Evolutionary conservation across 2,113 vertebrate species (phyloP).

Genomic region (Pogona vitticeps): DNA sequence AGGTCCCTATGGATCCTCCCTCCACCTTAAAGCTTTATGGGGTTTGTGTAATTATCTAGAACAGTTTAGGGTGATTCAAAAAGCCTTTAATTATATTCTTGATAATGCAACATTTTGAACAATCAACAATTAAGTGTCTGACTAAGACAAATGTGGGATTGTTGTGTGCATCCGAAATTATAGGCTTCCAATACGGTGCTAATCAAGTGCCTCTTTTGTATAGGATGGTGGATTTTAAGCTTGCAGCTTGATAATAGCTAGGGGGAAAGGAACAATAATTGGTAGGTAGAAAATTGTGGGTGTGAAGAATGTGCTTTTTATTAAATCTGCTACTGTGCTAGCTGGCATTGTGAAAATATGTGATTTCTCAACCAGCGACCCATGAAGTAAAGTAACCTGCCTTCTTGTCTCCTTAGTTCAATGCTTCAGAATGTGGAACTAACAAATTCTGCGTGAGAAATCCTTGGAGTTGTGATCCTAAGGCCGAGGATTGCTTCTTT

Average conservation of each 20-base stretch:
- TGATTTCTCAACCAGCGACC: constrained; percentile 28
- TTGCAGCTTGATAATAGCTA: constrained; percentile 16
- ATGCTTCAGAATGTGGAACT: constrained; percentile 79
- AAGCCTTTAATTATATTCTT: constrained; percentile 30
- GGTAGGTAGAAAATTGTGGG: background rate
- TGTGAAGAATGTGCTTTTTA: constrained; percentile 23
- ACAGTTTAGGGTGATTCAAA: background rate
- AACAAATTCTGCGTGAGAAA: constrained; percentile 84
- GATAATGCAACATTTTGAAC: constrained; percentile 7
- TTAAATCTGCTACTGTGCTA: background rate
- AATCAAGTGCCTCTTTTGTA: background rate
- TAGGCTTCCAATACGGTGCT: background rate
- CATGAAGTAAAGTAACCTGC: background rate
- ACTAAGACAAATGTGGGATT: background rate
- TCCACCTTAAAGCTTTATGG: background rate
- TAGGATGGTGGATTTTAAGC: constrained; percentile 43
- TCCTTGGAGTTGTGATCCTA: constrained; percentile 82
- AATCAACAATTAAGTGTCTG: constrained; percentile 21
- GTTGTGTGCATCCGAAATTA: constrained; percentile 29
- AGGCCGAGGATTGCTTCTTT: constrained; percentile 78
- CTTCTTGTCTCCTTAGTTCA: constrained; percentile 77
- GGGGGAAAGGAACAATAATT: constrained; percentile 30
- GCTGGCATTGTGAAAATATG: background rate
- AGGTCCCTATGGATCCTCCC: too few relatives aligned
- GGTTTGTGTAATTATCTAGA: constrained; percentile 15